Evolutionary conservation across 23 tunicate genomes (phyloP), one percentile per base, ranked within the genome.

Genomic region (Styela plicata): DNA sequence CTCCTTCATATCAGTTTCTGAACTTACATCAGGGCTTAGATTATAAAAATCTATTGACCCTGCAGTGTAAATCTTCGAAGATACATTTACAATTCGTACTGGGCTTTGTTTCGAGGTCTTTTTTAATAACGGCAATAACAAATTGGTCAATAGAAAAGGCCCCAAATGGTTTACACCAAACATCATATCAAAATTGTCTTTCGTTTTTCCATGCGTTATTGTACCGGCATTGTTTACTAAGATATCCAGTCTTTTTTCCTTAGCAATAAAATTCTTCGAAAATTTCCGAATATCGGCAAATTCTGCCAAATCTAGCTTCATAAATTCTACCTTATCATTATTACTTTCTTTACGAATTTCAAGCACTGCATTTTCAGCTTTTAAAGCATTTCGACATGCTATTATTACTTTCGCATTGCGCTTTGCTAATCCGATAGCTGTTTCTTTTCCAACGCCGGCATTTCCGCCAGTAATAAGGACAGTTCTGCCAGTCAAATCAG

Each of bases 401-500:
- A 76, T 76, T 18, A 76, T 76, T 23, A 76, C 81, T 36, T 52
- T 76, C 18, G 81, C 81, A 25, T 76, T 76, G 24, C 68, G 30
- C 66, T 76, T 76, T 20, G 81, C 81, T 25, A 76, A n/a, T 10
- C 31, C 81, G 22, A 37, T 25, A 21, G 81, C 81, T 20, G 81
- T 76, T 29, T 52, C 64, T 21, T 76, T 33, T 10, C 81, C 81
- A 57, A 76, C 36, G 21, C 81, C 81, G n/a, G 0, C 53, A 28
- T 76, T 76, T 23, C 81, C 81, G 16, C 81, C 81, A 7, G 81
- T 76, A 0, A 76, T 29, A 27, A 76, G 27, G 16, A 76, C 81
- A 24, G 81, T 76, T 76, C 36, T 76, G 0, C 81, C 81, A 17
- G 65, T 2, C 27, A 76, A 28, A 37, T 37, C 66, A 1, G 81